Percentiles rank a stretch among this genome's conserved stretches.
Evolutionary conservation across 2,113 vertebrate species (phyloP).

Genomic region (Aegypius monachus): DNA sequence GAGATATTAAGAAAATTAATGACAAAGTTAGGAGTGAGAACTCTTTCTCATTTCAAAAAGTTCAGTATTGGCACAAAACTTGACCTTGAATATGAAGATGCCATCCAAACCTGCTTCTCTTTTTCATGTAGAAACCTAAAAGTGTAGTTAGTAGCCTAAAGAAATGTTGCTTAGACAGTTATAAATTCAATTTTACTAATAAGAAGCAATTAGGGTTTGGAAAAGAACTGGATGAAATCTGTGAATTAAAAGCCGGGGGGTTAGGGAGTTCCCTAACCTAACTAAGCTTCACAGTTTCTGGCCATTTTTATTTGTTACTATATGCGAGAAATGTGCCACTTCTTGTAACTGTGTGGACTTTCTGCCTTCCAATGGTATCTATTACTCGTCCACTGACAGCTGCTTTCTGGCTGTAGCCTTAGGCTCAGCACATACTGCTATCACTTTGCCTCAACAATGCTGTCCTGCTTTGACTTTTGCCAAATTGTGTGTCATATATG

Average conservation of each 20-base stretch:
- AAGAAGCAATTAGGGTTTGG: background rate
- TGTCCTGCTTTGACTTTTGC: conserved; percentile 32
- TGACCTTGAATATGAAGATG: background rate
- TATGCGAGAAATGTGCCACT: background rate
- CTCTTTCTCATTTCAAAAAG: background rate
- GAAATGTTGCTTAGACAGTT: background rate
- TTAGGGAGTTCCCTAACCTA: too few relatives aligned
- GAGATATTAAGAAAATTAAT: background rate
- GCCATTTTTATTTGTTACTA: background rate
- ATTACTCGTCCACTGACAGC: conserved; percentile 13
- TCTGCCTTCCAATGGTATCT: background rate
- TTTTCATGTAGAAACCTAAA: background rate
- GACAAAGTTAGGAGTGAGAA: background rate
- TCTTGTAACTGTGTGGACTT: background rate
- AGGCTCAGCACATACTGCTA: background rate
- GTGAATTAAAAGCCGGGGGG: background rate
- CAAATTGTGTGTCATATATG: conserved; percentile 16
- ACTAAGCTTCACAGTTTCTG: background rate
- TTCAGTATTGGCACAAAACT: background rate
- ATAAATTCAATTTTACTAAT: conserved; percentile 18
- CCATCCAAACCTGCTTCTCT: background rate
- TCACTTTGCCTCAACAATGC: background rate
- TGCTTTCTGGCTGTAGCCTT: conserved; percentile 24
- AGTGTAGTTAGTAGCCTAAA: background rate
- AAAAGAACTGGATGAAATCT: background rate